Evolutionary conservation across 1,140 invertebrate species (phyloP), one percentile per base, ranked within the genome.

Genomic region (Dufourea novaeangliae): DNA sequence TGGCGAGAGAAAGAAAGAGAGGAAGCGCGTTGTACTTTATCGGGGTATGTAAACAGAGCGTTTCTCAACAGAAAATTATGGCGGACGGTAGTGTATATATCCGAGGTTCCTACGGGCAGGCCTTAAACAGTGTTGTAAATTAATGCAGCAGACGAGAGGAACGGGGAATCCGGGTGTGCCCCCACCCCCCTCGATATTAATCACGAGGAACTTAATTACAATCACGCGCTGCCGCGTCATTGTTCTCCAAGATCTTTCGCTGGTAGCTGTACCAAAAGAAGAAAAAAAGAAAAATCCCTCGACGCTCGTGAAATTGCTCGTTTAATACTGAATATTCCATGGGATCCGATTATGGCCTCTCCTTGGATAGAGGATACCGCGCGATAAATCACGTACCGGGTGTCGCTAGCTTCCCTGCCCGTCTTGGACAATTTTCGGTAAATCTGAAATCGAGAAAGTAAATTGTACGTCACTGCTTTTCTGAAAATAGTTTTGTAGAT

Each of bases 121-220:
- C 77, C 70, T 79, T 66, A 57, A 74, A 75, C 71, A 66, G 62
- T 68, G 71, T 79, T 75, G 78, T 79, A 79, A 79, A 79, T 79
- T 79, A 79, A 79, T 72, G 62, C 70, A 57, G 56, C 62, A 29
- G 37, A 29, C 62, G 71, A 61, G 71, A 61, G 62, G 69, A 78
- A 56, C 68, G 50, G n/a, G n/a, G n/a, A 78, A 61, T 56, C 57
- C 39, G 34, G 54, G 29, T 78, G 64, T n/a, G n/a, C n/a, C n/a
- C n/a, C n/a, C n/a, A n/a, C n/a, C n/a, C n/a, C n/a, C n/a, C 76
- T 34, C 44, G 78, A 62, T 74, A 68, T 79, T 79, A 79, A 79
- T 79, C 78, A 79, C 72, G 54, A 66, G 71, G 27, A 75, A 75
- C 78, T 79, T 79, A 79, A 79, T 79, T 79, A 75, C 71, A 75